These are phyloP conservation scores for Clepsis dumicolana DNA, from an alignment of 2,888 invertebrate genomes.

Conservation along the genomic window DNA sequence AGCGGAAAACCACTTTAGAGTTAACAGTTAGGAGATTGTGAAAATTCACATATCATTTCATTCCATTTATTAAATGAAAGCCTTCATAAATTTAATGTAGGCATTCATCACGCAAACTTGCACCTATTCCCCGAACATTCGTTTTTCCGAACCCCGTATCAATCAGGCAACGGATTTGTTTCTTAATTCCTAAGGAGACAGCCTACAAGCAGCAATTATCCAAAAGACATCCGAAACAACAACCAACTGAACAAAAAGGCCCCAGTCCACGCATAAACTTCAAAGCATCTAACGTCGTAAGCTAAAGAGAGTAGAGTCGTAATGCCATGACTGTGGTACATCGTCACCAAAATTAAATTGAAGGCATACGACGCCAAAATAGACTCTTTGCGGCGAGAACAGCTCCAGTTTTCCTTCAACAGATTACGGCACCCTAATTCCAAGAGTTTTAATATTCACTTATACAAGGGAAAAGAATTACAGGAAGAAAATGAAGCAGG, in stretches of 20 bases:
- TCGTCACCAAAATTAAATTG: conserved; percentile 62
- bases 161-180: conserved; percentile 82
- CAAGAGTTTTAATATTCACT: conserved; percentile 80
- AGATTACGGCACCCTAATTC: conserved; percentile 63
- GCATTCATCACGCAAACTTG: conserved; percentile 11
- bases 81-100: too few species aligned
- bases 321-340: conserved; percentile 1
- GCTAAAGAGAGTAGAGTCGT: neutral
- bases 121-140: conserved; percentile 26
- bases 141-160: conserved; percentile 64
- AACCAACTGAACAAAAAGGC: conserved; percentile 2
- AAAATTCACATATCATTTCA: too few species aligned
- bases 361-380: conserved; percentile 51
- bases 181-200: conserved; percentile 82
- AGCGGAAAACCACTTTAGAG: too few species aligned
- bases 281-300: conserved; percentile 18
- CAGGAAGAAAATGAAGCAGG: conserved; percentile 82
- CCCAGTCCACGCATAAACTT: conserved; percentile 8
- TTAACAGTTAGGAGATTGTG: too few species aligned
- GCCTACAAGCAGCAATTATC: conserved; percentile 83
- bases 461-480: conserved; percentile 83
- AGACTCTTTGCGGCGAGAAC: conserved; percentile 53
- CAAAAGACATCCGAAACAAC: conserved; percentile 51
- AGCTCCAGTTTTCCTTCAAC: conserved; percentile 54
- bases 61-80: neutral